Base-by-base conservation (phyloP, 2,888 invertebrate genomes). In the Panzeria rudis region DNA sequence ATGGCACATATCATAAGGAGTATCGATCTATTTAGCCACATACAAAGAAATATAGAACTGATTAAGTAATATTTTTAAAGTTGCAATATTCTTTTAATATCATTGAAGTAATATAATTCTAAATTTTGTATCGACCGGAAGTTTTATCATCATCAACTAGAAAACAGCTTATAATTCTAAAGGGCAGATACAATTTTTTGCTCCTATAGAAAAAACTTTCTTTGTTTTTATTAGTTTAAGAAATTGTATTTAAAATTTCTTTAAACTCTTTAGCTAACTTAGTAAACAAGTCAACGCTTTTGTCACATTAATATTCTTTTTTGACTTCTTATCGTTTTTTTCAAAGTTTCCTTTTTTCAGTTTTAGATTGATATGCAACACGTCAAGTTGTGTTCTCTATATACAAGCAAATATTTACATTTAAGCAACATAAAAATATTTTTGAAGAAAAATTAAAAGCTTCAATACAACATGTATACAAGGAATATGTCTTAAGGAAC, bases 301-400 rank as follows among this genome's bases (percentile, higher is more conserved):
- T 44, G 20, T 32, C 50, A 35, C 17, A 41, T 71, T n/a, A 29
- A n/a, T 56, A 7, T 59, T 17, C 29, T 7, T 4, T 11, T 35
- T 17, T 3, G 17, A 59, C 17, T 17, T 59, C 35, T 59, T 23
- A 7, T 68, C n/a, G 13, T n/a, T 68, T 15, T 20, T 44, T 32
- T 15, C n/a, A 15, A 17, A 20, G 11, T 25, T 41, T 54, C 20
- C 5, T 23, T 17, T 61, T 61, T 35, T 76, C 56, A 64, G 47
- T 69, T 76, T 76, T 38, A 72, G 61, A 83, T 83, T 83, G 61
- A 72, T 83, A 78, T 78, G 77, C 83, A 83, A 83, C 73, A 83
- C 78, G 25, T 54, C 68, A 68, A 52, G 41, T 73, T 61, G 44
- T 38, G 13, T 66, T 32, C 8, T 77, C 56, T 44, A 54, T 66